Evolutionary conservation across 2,113 vertebrate species (phyloP).

Genomic region (Dasypus novemcinctus): DNA sequence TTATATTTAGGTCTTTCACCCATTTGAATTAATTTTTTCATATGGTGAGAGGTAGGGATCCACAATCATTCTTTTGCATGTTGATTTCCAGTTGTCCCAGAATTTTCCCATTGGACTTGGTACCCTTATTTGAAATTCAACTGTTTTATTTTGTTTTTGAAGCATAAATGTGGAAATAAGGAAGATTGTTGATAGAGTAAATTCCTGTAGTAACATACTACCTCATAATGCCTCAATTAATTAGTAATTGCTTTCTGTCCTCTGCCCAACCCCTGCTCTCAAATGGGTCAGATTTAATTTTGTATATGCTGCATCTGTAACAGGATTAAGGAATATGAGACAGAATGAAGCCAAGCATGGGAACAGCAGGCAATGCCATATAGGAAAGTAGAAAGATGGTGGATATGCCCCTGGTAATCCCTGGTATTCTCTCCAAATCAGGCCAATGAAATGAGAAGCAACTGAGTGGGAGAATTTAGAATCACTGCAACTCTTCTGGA

Average conservation of each 20-base stretch:
- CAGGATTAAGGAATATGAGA: background rate
- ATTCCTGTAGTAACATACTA: background rate
- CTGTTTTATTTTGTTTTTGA: background rate
- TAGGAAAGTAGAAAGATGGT: background rate
- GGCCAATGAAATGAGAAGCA: background rate
- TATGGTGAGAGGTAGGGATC: too few relatives aligned
- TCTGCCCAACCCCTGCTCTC: background rate
- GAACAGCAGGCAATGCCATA: background rate
- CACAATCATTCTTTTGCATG: too few relatives aligned
- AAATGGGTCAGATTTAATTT: background rate
- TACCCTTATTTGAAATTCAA: too few relatives aligned
- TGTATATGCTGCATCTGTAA: background rate
- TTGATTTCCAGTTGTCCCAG: too few relatives aligned
- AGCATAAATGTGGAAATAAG: background rate
- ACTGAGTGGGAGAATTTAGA: background rate
- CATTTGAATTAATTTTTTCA: too few relatives aligned
- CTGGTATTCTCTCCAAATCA: background rate
- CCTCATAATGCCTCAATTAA: background rate
- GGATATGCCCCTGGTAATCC: background rate
- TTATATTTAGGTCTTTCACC: too few relatives aligned
- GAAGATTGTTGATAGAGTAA: background rate
- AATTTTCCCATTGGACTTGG: too few relatives aligned
- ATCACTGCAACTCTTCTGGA: background rate
- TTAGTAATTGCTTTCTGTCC: background rate
- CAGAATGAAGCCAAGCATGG: background rate